Base-by-base conservation (phyloP, 2,113 vertebrate species). In the Anolis carolinensis region DNA sequence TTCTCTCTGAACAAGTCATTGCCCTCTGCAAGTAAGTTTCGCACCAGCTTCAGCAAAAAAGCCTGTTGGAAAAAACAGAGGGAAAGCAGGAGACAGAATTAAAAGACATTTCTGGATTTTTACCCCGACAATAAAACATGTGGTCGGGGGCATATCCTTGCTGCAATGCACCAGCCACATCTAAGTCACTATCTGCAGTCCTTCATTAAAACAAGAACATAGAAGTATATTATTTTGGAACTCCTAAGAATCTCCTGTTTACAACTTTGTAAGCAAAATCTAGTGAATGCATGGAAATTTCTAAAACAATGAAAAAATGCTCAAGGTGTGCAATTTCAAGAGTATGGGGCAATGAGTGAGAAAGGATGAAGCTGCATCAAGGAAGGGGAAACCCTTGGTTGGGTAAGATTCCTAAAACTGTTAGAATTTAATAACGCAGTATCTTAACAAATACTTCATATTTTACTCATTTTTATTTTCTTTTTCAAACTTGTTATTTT, bases 11-110 rank as follows among this genome's bases (percentile, higher is more conserved):
- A 98, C 67, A 97, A 94, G 71, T 96, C 96, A 72, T 98, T 98
- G 79, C 98, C 98, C 92, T 99, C 98, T 0, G 97, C 97, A 13
- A 98, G 97, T 82, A 99, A 93, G 93, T 99, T 98, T 93, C 95
- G 96, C 81, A 99, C 97, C 89, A 99, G 93, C 92, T 97, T 96
- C 89, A 97, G 97, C 89, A 99, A 94, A 92, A 98, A 97, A 76
- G 95, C 96, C 98, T 99, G 74, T 10, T 44, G 20, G 88, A 68
- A 63, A 82, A 20, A 89, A 30, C 80, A 73, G 21, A 91, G 23
- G 25, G 63, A 63, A 82, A 20, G 89, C 25, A 80, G 73, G 82
- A 86, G 55, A 85, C 23, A 76, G 88, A 4, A 83, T 82, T 32
- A 27, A 5, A 71, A 5, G 81, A 5, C 1, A 67, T 50, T 90